These are phyloP conservation scores for Aphidius gifuensis DNA, from an alignment of 1,140 invertebrate genomes.

Conservation along the genomic window DNA sequence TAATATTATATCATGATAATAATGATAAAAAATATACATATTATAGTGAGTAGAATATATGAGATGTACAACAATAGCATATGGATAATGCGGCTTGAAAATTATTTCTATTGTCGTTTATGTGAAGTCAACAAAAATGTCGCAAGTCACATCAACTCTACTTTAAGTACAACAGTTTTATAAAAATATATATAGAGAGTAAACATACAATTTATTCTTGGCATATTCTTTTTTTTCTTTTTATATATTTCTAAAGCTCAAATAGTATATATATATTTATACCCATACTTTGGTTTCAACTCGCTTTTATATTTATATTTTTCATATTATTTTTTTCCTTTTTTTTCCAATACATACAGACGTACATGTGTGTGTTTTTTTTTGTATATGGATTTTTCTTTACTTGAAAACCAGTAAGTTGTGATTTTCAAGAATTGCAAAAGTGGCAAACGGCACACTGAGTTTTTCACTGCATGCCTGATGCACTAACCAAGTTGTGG, in stretches of 20 bases:
- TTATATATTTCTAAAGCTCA: background rate
- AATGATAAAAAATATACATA: background rate
- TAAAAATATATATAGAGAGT: slow-evolving; percentile 30
- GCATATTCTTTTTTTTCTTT: slow-evolving; percentile 13
- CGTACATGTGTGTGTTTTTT: no score
- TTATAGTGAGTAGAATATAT: background rate
- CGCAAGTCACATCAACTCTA: slow-evolving; percentile 32
- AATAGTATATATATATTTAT: background rate
- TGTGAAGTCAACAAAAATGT: slow-evolving; percentile 26
- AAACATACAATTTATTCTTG: background rate
- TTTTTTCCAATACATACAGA: no score
- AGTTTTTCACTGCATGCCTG: slow-evolving; percentile 3
- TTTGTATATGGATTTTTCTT: background rate
- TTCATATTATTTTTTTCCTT: background rate
- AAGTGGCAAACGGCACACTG: slow-evolving; percentile 4
- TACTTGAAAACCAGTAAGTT: slow-evolving; percentile 6
- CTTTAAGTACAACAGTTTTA: slow-evolving; percentile 28
- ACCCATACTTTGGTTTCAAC: background rate
- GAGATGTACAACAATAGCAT: slow-evolving; percentile 10
- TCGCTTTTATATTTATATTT: background rate
- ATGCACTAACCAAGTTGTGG: slow-evolving; percentile 8
- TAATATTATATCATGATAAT: no score
- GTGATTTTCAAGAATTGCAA: slow-evolving; percentile 10
- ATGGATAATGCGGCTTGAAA: background rate
- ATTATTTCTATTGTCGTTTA: slow-evolving; percentile 23